A percentile compares a stretch with the other conserved stretches of the same genome.
Conservation (phyloP, 2,797 vertebrate species). For the Molossus molossus region DNA sequence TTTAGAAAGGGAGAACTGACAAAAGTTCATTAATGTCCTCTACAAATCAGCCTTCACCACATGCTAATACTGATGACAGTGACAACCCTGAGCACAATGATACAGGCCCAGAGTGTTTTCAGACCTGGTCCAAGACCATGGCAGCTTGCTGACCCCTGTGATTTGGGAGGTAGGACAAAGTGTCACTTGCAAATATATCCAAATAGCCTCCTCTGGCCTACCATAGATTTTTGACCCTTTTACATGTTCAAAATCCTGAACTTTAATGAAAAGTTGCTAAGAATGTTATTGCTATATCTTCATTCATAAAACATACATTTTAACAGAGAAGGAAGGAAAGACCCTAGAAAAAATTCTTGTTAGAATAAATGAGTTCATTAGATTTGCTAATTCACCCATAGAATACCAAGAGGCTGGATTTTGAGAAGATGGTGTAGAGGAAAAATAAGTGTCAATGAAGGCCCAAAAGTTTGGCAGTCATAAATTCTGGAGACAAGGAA, state of each 20-base stretch:
- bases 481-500: background rate
- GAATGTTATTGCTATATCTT: background rate
- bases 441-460: conserved; percentile 27
- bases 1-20: background rate
- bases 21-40: background rate
- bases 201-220: background rate
- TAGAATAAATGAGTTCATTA: background rate
- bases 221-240: background rate
- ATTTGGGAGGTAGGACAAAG: background rate
- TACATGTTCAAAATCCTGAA: background rate
- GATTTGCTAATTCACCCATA: background rate
- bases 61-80: background rate
- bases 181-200: background rate
- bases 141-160: background rate
- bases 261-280: background rate
- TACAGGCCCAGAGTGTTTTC: background rate
- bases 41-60: background rate
- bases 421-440: background rate
- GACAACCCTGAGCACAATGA: background rate
- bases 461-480: background rate
- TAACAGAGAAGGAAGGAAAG: background rate
- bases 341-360: background rate
- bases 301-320: conserved; percentile 14
- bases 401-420: background rate
- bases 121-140: background rate